Evolutionary conservation across 2,888 invertebrate genomes (phyloP).

Genomic region (Scotopteryx bipunctaria): DNA sequence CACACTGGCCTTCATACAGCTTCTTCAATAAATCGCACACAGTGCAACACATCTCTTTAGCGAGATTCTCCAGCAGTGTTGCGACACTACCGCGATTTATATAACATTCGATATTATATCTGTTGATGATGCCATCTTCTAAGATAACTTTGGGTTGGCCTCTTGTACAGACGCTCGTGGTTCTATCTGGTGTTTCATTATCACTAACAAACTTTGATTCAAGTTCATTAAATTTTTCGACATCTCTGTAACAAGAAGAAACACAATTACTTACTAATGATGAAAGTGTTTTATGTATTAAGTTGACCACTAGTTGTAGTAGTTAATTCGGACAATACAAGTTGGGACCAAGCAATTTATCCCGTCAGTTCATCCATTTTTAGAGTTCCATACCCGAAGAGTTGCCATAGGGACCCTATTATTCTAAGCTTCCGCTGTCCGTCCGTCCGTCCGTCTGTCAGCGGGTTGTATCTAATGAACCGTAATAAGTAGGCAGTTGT

Average conservation of each 20-base stretch:
- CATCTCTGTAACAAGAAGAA: slow-evolving; percentile 17
- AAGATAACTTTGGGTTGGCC: slow-evolving; percentile 13
- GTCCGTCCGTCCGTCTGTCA: too few relatives aligned
- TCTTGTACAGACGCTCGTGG: slow-evolving; percentile 4
- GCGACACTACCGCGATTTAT: slow-evolving; percentile 8
- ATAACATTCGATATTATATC: slow-evolving; percentile 25
- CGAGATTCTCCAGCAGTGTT: slow-evolving; percentile 18
- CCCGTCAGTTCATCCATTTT: too few relatives aligned
- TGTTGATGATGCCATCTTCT: slow-evolving; percentile 19
- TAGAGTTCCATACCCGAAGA: too few relatives aligned
- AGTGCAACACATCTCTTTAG: slow-evolving; percentile 8
- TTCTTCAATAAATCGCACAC: slow-evolving; percentile 14
- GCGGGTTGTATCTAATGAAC: too few relatives aligned
- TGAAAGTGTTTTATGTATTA: too few relatives aligned
- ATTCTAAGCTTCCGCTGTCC: too few relatives aligned
- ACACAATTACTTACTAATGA: not conserved
- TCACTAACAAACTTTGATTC: slow-evolving; percentile 1
- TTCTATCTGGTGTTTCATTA: not conserved
- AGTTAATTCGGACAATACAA: too few relatives aligned
- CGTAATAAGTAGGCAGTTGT: too few relatives aligned
- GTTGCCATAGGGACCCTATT: too few relatives aligned
- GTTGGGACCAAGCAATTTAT: too few relatives aligned
- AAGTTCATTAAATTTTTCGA: slow-evolving; percentile 10
- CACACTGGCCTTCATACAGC: slow-evolving; percentile 18
- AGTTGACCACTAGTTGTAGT: too few relatives aligned